phyloP scores from a whole-genome alignment of 1,140 invertebrate species.

The Lucilia sericata region DNA sequence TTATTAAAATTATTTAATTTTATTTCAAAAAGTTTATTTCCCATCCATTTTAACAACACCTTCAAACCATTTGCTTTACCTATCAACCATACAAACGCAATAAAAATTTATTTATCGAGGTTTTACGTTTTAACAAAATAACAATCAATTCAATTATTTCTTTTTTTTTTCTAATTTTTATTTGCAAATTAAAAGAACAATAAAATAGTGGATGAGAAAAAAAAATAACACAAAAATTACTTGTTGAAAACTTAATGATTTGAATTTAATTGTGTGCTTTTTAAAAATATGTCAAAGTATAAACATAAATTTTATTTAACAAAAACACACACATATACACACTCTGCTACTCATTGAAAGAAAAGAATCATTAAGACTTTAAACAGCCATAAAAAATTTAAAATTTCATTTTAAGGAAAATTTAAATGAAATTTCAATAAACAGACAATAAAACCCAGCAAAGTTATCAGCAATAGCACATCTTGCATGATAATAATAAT shows the following conservation, averaged over 20 bases:
- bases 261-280: conserved; percentile 8
- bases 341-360: neutral
- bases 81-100: neutral
- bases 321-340: too few relatives aligned
- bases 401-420: neutral
- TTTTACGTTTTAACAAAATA: conserved; percentile 18
- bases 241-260: conserved; percentile 24
- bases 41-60: neutral
- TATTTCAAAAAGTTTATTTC: too few relatives aligned
- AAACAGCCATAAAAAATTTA: neutral
- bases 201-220: neutral
- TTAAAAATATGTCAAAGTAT: conserved; percentile 24
- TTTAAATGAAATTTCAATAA: neutral
- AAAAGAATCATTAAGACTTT: neutral
- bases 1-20: too few relatives aligned
- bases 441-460: neutral
- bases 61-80: neutral
- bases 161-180: neutral
- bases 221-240: neutral
- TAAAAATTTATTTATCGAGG: conserved; percentile 10
- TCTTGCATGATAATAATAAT: neutral
- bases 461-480: neutral
- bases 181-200: neutral
- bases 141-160: neutral
- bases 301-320: conserved; percentile 1